These are phyloP conservation scores for Sparus aurata DNA, from an alignment of 2,797 vertebrate species.

Conservation along the genomic window DNA sequence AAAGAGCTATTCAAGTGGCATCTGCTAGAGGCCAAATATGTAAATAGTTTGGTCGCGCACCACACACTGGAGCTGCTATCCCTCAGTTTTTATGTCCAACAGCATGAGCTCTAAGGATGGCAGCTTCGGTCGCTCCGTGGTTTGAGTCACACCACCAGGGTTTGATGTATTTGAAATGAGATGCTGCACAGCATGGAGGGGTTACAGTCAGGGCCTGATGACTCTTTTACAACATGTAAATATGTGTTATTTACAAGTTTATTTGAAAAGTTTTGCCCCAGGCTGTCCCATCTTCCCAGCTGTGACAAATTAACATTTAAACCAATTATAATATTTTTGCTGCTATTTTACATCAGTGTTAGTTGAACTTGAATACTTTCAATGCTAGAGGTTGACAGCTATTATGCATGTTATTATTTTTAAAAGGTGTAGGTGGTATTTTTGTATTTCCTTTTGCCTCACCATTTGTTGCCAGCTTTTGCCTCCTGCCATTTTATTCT, in stretches of 20 bases:
- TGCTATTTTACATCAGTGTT: not conserved
- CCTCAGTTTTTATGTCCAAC: not conserved
- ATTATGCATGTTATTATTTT: not conserved
- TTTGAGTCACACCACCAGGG: slow-evolving; percentile 7
- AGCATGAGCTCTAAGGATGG: slow-evolving; percentile 7
- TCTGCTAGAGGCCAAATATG: slow-evolving; percentile 27
- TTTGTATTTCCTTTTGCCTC: too few relatives aligned
- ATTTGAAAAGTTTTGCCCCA: not conserved
- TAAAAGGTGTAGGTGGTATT: too few relatives aligned
- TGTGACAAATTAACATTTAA: not conserved
- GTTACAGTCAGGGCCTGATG: slow-evolving; percentile 14
- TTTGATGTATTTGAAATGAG: slow-evolving; percentile 22
- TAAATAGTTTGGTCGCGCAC: slow-evolving; percentile 33
- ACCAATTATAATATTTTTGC: slow-evolving; percentile 8
- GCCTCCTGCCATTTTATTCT: too few relatives aligned
- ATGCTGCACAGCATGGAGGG: not conserved
- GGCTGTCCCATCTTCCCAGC: not conserved
- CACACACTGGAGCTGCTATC: not conserved
- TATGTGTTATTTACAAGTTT: not conserved
- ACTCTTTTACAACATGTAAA: not conserved
- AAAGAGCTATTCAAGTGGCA: slow-evolving; percentile 20
- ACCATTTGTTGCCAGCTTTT: too few relatives aligned
- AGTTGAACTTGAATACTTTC: not conserved
- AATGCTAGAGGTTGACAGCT: not conserved
- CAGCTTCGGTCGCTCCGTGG: not conserved